Conservation (phyloP, 2,113 vertebrate genomes). For the Otocyon megalotis region DNA sequence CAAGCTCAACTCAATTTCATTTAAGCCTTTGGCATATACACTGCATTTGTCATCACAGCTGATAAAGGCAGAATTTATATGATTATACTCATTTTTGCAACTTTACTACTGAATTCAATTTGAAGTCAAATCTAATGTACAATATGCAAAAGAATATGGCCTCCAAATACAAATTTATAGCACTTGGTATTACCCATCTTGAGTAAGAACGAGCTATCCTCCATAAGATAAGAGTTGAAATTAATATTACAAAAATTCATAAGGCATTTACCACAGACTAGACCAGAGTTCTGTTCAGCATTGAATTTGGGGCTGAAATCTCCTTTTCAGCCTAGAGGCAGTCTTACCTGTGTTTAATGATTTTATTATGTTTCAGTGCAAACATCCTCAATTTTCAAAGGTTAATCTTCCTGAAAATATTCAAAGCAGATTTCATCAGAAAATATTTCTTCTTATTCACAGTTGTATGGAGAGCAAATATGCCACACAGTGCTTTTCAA, state of each 20-base stretch:
- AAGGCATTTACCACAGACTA: neutral
- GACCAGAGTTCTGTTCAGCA: neutral
- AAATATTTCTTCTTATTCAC: constrained; percentile 32
- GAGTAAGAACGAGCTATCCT: neutral
- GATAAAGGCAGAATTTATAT: constrained; percentile 49
- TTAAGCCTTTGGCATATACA: neutral
- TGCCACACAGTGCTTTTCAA: neutral
- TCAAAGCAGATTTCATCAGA: constrained; percentile 15
- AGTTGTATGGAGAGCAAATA: neutral
- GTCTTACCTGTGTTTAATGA: neutral
- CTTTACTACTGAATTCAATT: constrained; percentile 45
- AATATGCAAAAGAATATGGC: constrained; percentile 16
- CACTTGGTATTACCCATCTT: neutral
- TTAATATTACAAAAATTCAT: neutral
- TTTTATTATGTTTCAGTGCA: neutral
- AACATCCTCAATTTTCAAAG: constrained; percentile 21
- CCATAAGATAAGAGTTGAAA: neutral
- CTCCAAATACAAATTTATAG: constrained; percentile 11
- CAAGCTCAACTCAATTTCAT: constrained; percentile 15
- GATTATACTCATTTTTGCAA: constrained; percentile 15
- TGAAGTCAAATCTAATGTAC: constrained; percentile 20
- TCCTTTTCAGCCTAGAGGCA: neutral
- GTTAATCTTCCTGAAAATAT: constrained; percentile 25
- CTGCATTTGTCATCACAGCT: constrained; percentile 8
- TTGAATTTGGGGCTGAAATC: neutral